Conservation (phyloP, 2,797 vertebrate genomes). For the Oreochromis grahami region DNA sequence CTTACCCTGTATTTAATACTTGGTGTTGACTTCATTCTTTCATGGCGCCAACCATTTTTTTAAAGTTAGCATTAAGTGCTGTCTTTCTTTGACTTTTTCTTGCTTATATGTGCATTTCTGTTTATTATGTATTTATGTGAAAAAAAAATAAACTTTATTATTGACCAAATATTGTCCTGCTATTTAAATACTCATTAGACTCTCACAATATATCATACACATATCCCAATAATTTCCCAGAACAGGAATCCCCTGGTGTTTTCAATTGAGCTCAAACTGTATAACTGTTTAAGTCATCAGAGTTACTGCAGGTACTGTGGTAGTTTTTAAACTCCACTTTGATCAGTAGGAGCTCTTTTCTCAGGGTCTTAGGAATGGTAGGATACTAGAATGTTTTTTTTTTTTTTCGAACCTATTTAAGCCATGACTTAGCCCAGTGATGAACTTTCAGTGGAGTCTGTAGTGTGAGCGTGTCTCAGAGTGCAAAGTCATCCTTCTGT, state of each 20-base stretch:
- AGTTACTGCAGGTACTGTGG: not conserved
- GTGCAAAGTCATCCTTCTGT: not conserved
- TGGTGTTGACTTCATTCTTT: not conserved
- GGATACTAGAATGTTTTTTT: not conserved
- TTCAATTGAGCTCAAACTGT: not conserved
- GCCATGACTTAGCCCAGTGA: not conserved
- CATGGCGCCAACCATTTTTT: not conserved
- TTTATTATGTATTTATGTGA: fast-evolving
- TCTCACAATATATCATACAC: not conserved
- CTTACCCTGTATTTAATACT: not conserved
- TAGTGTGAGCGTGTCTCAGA: fast-evolving
- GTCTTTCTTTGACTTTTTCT: not conserved
- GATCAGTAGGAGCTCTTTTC: not conserved
- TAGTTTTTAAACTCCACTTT: not conserved
- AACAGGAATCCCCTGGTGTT: not conserved
- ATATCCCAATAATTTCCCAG: not conserved
- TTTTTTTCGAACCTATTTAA: not conserved
- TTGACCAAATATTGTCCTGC: not conserved
- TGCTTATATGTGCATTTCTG: not conserved
- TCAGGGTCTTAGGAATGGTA: fast-evolving
- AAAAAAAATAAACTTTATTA: not conserved
- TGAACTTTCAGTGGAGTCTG: not conserved
- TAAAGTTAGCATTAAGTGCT: fast-evolving
- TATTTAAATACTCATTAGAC: not conserved
- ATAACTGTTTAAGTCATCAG: not conserved